Evolutionary conservation across 2,888 invertebrate genomes (phyloP), one percentile per base, ranked within the genome.

Genomic region (Helobdella robusta): DNA sequence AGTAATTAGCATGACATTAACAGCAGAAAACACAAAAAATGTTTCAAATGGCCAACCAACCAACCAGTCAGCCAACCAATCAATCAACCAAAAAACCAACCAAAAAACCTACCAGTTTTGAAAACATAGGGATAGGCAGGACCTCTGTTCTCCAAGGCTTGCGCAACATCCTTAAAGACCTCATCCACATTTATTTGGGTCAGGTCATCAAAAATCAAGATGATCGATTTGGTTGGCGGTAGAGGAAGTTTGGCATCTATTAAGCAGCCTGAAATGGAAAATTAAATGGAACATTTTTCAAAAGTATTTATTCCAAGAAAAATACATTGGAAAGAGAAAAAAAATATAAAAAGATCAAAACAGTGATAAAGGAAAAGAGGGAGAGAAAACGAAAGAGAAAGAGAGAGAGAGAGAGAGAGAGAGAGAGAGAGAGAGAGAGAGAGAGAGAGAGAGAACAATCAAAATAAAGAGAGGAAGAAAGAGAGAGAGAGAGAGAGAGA

Each of bases 161-260:
- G 70, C 15, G 76, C 68, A 18, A 77, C 69, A 60, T 74, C 72
- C 1, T 75, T 74, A 68, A 77, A 73, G 32, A 76, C 68, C 23
- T 72, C 69, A n/a, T 74, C 69, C 32, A 77, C 70, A 54, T 73
- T 70, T 2, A 76, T 72, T 48, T 71, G 73, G 68, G 74, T 74
- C 20, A 77, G 70, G 66, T 75, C 73, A 63, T 76, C 76, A 34
- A 77, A 68, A 11, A 77, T 65, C n/a, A 77, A 66, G n/a, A 77
- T 73, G 56, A 75, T 74, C 2, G 74, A 68, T 11, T 63, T 56
- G 18, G 36, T 50, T 11, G 66, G 48, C 5, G 67, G 30, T 11
- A 65, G n/a, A 2, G 65, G 54, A 52, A 44, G n/a, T 20, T 40
- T 62, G 20, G 69, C 59, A 1, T 70, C 72, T 28, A 75, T 59